Conservation (phyloP, 2,113 vertebrate species). For the Notechis scutatus region DNA sequence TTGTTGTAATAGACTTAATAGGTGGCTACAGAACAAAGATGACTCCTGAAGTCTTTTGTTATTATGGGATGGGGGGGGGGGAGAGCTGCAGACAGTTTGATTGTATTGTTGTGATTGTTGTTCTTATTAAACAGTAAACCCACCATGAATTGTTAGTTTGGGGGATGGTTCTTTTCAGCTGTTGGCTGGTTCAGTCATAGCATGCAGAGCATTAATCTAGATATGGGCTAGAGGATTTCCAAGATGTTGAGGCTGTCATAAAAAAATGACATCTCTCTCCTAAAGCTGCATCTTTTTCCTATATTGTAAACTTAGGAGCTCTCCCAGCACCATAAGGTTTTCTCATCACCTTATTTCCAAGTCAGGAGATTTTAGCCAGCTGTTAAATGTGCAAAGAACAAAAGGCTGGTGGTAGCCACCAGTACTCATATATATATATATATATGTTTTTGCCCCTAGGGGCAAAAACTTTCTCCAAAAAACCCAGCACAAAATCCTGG, state of each 20-base stretch:
- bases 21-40: background rate
- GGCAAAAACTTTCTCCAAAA: background rate
- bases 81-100: too few relatives aligned
- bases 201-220: background rate
- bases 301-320: background rate
- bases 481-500: background rate
- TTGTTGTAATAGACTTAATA: background rate
- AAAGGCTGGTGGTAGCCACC: background rate
- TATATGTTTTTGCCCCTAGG: too few relatives aligned
- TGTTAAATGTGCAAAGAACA: background rate
- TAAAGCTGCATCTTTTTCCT: background rate
- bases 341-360: background rate
- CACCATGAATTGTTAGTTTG: background rate
- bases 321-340: background rate
- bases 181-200: background rate
- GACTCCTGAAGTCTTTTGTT: background rate
- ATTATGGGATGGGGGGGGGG: background rate
- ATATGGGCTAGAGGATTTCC: background rate
- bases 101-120: background rate
- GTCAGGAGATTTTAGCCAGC: background rate
- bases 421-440: background rate
- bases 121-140: background rate
- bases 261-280: background rate
- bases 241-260: background rate
- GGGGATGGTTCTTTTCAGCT: background rate